Evolutionary conservation across 2,888 invertebrate genomes (phyloP), one percentile per base, ranked within the genome.

Genomic region (Campaea margaritaria): DNA sequence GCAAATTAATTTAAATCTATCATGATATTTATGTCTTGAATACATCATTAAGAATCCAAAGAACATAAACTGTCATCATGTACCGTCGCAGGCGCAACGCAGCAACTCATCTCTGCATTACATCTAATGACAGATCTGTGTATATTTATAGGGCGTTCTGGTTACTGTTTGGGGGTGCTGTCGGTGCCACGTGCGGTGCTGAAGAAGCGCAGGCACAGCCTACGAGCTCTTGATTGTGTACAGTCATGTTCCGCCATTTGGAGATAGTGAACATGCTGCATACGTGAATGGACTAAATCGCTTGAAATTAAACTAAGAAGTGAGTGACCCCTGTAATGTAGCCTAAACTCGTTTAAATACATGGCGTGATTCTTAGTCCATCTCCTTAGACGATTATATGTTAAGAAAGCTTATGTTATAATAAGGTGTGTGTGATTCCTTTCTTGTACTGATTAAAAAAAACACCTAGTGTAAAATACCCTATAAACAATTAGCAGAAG

Each of bases 201-300:
- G 83, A 85, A 73, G 70, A 67, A 71, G 68, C 76, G 78, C 89
- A 86, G 83, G 73, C 83, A 74, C 77, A 69, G 66, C 65, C 68
- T 45, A 21, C 44, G n/a, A 14, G 39, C 4, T 39, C 43, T 11
- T 43, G 47, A 52, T 39, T 21, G 48, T 43, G 31, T 46, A 34
- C 49, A 44, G 56, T 10, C 31, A 14, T 34, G 44, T 15, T 15
- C 38, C 41, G 57, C 45, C 50, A 50, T 21, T 15, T 15, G 42
- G 49, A 48, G 48, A 56, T 49, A 13, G 38, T 43, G 10, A 56
- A 43, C 59, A 64, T 42, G 43, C 48, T 59, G 21, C 16, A 15
- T 43, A 27, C 14, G 13, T 2, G 14, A 39, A 14, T 38, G 11
- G 36, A 38, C 12, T 16, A 21, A 12, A 39, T 39, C 39, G 39